Evolutionary conservation across 2,888 invertebrate species (phyloP), one percentile per base, ranked within the genome.

Genomic region (Clivina fossor): DNA sequence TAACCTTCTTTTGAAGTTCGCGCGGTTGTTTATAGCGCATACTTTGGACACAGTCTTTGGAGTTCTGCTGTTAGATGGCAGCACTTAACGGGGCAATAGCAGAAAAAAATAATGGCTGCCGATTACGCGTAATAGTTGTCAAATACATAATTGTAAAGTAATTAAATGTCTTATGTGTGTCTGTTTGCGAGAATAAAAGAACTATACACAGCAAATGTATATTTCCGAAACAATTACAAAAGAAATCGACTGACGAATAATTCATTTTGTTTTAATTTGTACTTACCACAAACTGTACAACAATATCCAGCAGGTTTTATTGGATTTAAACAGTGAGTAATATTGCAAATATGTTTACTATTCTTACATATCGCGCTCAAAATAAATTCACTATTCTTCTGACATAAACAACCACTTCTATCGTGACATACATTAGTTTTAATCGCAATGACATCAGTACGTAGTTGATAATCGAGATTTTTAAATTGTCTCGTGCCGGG

Each of bases 201-300:
- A n/a, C n/a, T n/a, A n/a, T n/a, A n/a, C n/a, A n/a, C n/a, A n/a
- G n/a, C n/a, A n/a, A n/a, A n/a, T n/a, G n/a, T n/a, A n/a, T n/a
- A n/a, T n/a, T n/a, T n/a, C n/a, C n/a, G n/a, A n/a, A n/a, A n/a
- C n/a, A n/a, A n/a, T n/a, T n/a, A n/a, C n/a, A n/a, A n/a, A n/a
- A n/a, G 2, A 13, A 5, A 26, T 13, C n/a, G 28, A 28, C 16
- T 15, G 28, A 30, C 11, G 8, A 11, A 15, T 18, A 24, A 40
- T 40, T 11, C 8, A 13, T 13, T 9, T 4, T 28, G 9, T 50
- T 54, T 26, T 8, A 26, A 26, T 15, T 24, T 19, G 18, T 26
- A 24, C 9, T 35, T 57, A 57, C 57, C 57, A 24, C 57, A 57
- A 24, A 57, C 26, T 37, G 40, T 11, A 40, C 57, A 57, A 33